phyloP scores from a whole-genome alignment of 1,140 invertebrate genomes.

The Brachionus manjavacas region DNA sequence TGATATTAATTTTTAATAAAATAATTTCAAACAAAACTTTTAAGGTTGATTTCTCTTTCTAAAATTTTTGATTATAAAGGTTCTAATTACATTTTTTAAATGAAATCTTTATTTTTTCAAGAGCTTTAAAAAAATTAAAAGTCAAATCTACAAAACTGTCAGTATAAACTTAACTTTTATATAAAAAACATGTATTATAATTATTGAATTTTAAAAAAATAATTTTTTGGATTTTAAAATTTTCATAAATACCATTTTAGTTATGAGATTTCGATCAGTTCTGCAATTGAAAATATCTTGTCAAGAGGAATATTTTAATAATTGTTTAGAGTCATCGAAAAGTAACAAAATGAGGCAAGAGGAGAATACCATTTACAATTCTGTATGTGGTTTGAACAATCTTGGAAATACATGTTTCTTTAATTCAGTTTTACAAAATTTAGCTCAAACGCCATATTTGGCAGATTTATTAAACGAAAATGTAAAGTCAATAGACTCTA shows the following conservation, averaged over 20 bases:
- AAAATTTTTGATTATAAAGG: too few relatives aligned
- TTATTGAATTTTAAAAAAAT: neutral
- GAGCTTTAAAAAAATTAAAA: too few relatives aligned
- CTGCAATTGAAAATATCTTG: neutral
- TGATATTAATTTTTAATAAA: too few relatives aligned
- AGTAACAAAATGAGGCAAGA: neutral
- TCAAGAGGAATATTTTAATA: conserved; percentile 1
- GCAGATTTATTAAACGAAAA: neutral
- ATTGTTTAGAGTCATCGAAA: neutral
- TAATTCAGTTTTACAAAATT: conserved; percentile 79
- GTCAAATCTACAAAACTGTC: too few relatives aligned
- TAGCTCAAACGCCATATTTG: conserved; percentile 35
- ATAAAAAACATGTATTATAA: too few relatives aligned
- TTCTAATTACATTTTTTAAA: too few relatives aligned
- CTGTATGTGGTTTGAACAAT: conserved; percentile 61
- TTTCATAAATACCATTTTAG: neutral
- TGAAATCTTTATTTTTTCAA: too few relatives aligned
- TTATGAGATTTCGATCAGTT: neutral
- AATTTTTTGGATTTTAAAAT: neutral
- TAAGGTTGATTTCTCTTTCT: too few relatives aligned
- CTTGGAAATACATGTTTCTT: conserved; percentile 94
- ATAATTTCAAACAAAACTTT: too few relatives aligned
- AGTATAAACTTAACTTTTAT: too few relatives aligned
- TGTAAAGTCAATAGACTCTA: neutral
- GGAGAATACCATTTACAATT: neutral